These are phyloP conservation scores for Brachionus asplanchnoidis DNA, from an alignment of 1,140 invertebrate genomes.

Conservation along the genomic window DNA sequence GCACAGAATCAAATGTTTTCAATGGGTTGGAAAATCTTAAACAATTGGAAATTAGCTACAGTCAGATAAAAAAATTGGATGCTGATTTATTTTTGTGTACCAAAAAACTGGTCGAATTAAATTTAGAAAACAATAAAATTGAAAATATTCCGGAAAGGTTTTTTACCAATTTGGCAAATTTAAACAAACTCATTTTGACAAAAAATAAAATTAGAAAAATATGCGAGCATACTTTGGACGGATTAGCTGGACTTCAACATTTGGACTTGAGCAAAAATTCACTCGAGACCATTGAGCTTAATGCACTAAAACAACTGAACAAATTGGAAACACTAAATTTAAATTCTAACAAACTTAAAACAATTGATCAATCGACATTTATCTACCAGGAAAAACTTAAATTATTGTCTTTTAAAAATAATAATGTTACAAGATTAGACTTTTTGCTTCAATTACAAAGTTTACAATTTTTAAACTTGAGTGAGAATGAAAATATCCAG, in stretches of 20 bases:
- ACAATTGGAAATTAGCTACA: background rate
- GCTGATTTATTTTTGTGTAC: background rate
- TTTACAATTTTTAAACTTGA: background rate
- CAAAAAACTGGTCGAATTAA: background rate
- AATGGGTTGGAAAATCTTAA: background rate
- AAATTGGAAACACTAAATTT: background rate
- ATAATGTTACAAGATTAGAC: background rate
- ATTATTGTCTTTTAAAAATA: background rate
- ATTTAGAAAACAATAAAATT: constrained; percentile 69
- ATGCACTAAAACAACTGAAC: background rate
- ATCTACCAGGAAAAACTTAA: background rate
- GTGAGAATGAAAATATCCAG: background rate
- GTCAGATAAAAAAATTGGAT: background rate
- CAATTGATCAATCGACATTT: background rate
- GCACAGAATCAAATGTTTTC: background rate
- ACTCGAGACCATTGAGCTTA: background rate
- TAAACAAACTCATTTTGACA: background rate
- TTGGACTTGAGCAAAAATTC: background rate
- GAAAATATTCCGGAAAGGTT: background rate
- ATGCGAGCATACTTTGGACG: background rate
- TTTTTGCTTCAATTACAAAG: background rate
- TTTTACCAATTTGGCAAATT: background rate
- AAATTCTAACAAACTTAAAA: background rate
- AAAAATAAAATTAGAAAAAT: background rate
- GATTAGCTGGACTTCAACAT: background rate